A percentile compares a stretch with the other conserved stretches of the same genome.
phyloP scores from a whole-genome alignment of 1,140 invertebrate species.

The Drosophila sechellia region DNA sequence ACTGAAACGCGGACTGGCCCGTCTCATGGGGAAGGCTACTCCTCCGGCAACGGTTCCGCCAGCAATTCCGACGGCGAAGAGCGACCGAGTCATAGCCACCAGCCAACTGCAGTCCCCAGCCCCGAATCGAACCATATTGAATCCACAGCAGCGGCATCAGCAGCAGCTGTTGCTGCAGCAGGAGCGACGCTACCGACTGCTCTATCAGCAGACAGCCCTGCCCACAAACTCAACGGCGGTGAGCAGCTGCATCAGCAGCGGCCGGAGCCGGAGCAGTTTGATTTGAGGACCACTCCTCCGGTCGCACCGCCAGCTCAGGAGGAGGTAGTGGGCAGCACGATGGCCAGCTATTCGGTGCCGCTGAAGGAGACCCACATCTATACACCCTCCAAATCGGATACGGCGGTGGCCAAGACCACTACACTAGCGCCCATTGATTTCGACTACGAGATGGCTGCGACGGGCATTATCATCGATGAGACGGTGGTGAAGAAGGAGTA shows the following conservation, averaged over 20 bases:
- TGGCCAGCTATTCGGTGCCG: constrained; percentile 63
- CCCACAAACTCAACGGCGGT: constrained; percentile 56
- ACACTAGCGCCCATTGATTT: constrained; percentile 78
- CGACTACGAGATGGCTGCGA: constrained; percentile 81
- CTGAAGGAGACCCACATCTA: constrained; percentile 84
- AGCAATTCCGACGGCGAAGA: constrained; percentile 11
- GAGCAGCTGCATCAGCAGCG: constrained; percentile 67
- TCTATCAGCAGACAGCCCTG: constrained; percentile 76
- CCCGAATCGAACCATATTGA: constrained; percentile 35
- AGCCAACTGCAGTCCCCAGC: constrained; percentile 4
- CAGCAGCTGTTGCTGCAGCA: constrained; percentile 64
- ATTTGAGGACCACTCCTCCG: constrained; percentile 51
- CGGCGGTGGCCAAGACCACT: constrained; percentile 69
- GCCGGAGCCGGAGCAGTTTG: constrained; percentile 55
- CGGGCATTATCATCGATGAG: constrained; percentile 83
- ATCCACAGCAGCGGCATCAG: constrained; percentile 70
- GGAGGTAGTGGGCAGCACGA: constrained; percentile 30
- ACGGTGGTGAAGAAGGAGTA: constrained; percentile 84
- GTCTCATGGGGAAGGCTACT: constrained; percentile 60
- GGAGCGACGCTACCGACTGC: constrained; percentile 69
- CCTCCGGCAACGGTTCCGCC: constrained; percentile 11
- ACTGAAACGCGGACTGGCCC: constrained; percentile 69
- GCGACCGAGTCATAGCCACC: constrained; percentile 2
- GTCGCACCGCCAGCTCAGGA: constrained; percentile 34
- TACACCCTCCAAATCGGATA: constrained; percentile 78